phyloP scores from a whole-genome alignment of 2,888 invertebrate species.

The Cataglyphis livida region DNA sequence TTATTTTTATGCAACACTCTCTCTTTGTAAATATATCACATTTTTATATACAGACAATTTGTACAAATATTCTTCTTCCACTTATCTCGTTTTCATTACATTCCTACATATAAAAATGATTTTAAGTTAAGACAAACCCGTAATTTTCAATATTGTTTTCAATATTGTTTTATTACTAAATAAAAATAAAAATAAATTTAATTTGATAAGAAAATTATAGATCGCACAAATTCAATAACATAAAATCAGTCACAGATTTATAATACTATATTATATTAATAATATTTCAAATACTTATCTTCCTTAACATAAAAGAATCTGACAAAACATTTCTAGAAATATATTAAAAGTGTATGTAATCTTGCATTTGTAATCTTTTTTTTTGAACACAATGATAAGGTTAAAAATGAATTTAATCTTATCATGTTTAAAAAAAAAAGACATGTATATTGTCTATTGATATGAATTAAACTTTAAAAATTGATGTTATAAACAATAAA shows the following conservation, averaged over 20 bases:
- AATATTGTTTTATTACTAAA: not conserved
- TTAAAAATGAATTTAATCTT: constrained; percentile 4
- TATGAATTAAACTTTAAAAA: not conserved
- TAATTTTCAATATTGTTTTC: not conserved
- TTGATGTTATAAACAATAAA: not conserved
- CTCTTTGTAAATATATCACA: not conserved
- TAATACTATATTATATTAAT: not conserved
- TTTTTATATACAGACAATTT: not conserved
- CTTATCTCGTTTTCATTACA: not conserved
- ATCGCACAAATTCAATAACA: not conserved
- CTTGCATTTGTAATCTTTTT: not conserved
- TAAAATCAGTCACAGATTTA: not conserved
- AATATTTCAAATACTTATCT: not conserved
- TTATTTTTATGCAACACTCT: not conserved
- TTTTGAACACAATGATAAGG: no score
- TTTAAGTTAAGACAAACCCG: no score
- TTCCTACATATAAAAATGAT: not conserved
- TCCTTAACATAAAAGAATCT: not conserved
- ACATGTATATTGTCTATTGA: not conserved
- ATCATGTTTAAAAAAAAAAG: not conserved
- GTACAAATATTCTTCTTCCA: not conserved
- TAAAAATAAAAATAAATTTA: no score
- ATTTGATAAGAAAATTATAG: not conserved
- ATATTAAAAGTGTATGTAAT: not conserved
- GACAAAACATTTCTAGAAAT: not conserved